Base-by-base conservation (phyloP, 2,888 invertebrate genomes). In the Blera fallax region DNA sequence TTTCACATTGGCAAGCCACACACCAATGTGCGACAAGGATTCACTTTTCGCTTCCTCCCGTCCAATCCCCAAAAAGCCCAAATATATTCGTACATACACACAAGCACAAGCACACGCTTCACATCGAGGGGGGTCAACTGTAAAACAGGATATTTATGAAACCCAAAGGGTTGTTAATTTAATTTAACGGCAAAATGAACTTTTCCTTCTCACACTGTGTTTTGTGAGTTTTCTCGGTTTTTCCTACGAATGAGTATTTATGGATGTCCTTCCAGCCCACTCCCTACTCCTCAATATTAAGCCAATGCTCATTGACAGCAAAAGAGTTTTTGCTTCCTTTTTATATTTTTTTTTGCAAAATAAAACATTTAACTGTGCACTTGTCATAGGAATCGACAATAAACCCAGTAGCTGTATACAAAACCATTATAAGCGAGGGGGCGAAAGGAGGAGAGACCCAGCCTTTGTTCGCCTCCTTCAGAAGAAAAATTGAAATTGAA, bases 121-220 rank as follows among this genome's bases (percentile, higher is more conserved):
- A 45, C 64, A 62, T 58, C 70, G 50, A 29, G 58, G 82, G 83
- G 79, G 83, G 83, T 83, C 83, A 83, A 83, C 83, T 79, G 83
- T 67, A 62, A 73, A 73, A 73, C 73, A 83, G 78, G 78, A 83
- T 79, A 83, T 83, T 83, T 83, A 79, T 79, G 78, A 83, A 83
- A 73, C 73, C 73, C 73, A 83, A 83, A 83, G 83, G 83, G 67
- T 83, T 83, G 83, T 83, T 83, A 83, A 83, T 83, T 83, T 69
- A 83, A 83, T 83, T 83, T 83, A 79, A 83, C 83, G 83, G 83
- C 73, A 83, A 83, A 78, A 79, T 83, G 78, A 83, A 79, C 83
- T 78, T 73, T 65, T 56, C 34, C 60, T 16, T 10, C 27, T 21
- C 43, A 8, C 50, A 54, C 16, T 34, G 48, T 27, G 27, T 16